Evolutionary conservation across 2,797 vertebrate genomes (phyloP).

Genomic region (Halcyon badia): DNA sequence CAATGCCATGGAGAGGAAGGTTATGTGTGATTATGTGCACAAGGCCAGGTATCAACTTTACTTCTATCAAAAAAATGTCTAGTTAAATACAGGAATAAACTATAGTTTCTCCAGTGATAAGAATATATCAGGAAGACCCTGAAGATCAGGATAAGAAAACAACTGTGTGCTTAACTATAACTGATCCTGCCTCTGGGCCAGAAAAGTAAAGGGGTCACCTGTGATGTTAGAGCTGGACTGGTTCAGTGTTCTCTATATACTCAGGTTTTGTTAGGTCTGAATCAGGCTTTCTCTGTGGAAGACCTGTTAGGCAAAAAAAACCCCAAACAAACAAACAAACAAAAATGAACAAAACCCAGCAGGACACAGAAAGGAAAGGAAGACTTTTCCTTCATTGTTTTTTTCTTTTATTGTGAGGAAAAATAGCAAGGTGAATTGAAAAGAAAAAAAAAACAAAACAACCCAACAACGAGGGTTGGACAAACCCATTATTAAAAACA

Average conservation of each 20-base stretch:
- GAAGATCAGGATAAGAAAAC: neutral
- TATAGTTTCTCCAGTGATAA: neutral
- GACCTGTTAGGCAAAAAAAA: neutral
- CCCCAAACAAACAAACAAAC: neutral
- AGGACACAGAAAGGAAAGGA: neutral
- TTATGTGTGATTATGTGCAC: neutral
- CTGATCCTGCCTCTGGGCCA: neutral
- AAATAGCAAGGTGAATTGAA: neutral
- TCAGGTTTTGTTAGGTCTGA: neutral
- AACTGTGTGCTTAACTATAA: neutral
- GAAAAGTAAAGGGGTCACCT: neutral
- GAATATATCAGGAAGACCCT: neutral
- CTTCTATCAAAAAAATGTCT: neutral
- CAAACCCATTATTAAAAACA: neutral
- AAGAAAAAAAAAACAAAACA: neutral
- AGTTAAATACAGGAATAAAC: neutral
- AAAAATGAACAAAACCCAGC: neutral
- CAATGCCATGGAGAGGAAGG: neutral
- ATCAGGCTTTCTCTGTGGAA: neutral
- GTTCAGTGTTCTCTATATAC: neutral
- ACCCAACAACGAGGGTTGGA: neutral
- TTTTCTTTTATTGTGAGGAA: accelerated
- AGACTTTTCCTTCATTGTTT: neutral
- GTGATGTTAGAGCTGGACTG: neutral
- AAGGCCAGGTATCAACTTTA: neutral